These are phyloP conservation scores for Acleris cristana DNA, from an alignment of 2,888 invertebrate species.

Conservation along the genomic window DNA sequence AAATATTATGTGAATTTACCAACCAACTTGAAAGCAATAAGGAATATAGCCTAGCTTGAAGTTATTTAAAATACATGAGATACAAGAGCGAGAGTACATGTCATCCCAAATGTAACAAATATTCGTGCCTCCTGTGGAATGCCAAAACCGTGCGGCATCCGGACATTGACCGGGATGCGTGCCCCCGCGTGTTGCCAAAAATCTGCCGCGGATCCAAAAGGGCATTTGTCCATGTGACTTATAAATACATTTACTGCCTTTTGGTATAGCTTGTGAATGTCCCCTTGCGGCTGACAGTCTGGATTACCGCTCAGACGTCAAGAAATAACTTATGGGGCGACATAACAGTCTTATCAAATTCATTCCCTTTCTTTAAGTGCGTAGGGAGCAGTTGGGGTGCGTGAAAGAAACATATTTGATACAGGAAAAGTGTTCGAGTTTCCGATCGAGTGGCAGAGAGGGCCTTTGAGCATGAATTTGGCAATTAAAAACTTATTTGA, in stretches of 20 bases:
- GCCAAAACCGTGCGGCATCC: slow-evolving; percentile 16
- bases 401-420: not conserved
- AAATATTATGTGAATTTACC: too few relatives aligned
- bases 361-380: slow-evolving; percentile 22
- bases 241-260: not conserved
- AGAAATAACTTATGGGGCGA: slow-evolving; percentile 23
- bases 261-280: not conserved
- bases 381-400: not conserved
- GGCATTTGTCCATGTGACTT: not conserved
- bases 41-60: too few relatives aligned
- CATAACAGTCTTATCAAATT: slow-evolving; percentile 33
- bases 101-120: slow-evolving; percentile 4
- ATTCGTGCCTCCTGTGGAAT: slow-evolving; percentile 7
- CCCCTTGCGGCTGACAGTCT: slow-evolving; percentile 27
- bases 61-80: too few relatives aligned
- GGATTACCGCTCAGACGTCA: slow-evolving; percentile 29
- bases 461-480: not conserved
- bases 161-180: slow-evolving; percentile 26
- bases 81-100: too few relatives aligned
- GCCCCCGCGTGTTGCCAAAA: slow-evolving; percentile 15
- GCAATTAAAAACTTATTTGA: too few relatives aligned
- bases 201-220: not conserved
- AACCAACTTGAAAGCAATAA: too few relatives aligned
- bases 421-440: too few relatives aligned
- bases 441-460: too few relatives aligned